phyloP scores from a whole-genome alignment of 2,797 vertebrate species.

The Thamnophis elegans region DNA sequence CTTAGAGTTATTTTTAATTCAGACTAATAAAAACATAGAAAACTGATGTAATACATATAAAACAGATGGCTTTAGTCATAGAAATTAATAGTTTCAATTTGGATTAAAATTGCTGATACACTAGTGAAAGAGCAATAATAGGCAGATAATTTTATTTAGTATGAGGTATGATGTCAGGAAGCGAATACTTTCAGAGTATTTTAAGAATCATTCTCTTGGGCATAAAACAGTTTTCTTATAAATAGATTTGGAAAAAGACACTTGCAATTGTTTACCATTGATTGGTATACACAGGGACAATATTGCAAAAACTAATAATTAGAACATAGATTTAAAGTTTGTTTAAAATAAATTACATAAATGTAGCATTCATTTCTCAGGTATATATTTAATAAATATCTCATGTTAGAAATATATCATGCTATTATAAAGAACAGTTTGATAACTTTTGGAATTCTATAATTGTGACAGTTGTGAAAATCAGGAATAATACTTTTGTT shows the following conservation, averaged over 20 bases:
- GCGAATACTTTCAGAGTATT: neutral
- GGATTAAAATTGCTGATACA: neutral
- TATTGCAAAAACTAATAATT: neutral
- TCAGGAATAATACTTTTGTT: neutral
- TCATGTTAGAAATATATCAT: neutral
- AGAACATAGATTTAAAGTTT: neutral
- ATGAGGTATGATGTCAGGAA: neutral
- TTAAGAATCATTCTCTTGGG: slow-evolving; percentile 26
- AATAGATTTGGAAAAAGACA: slow-evolving; percentile 29
- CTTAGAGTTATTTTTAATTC: neutral
- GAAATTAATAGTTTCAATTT: neutral
- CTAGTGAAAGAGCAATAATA: neutral
- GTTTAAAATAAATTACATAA: neutral
- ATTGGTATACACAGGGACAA: neutral
- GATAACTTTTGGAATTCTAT: neutral
- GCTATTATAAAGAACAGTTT: neutral
- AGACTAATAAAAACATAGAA: neutral
- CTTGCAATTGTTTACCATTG: neutral
- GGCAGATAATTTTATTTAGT: neutral
- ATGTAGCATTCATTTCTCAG: neutral
- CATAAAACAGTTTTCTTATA: slow-evolving; percentile 9
- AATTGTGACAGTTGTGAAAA: neutral
- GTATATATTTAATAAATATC: neutral
- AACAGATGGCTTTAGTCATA: neutral
- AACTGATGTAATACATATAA: neutral